These are phyloP conservation scores for Fundulus diaphanus DNA, from an alignment of 2,797 vertebrate species.

Conservation along the genomic window DNA sequence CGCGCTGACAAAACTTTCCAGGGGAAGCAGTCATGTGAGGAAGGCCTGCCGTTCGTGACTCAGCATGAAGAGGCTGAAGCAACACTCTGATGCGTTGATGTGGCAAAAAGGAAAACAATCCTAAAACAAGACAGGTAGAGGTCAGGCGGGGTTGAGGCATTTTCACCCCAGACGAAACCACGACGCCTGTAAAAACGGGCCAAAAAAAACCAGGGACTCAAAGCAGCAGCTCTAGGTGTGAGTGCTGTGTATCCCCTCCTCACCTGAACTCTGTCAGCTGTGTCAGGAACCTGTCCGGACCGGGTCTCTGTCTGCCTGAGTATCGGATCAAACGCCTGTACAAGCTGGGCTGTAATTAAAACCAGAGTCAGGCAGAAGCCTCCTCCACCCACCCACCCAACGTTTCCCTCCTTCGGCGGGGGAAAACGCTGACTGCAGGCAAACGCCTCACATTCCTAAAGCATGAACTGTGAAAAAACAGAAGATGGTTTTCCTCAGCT, in stretches of 20 bases:
- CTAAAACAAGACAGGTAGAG: constrained; percentile 9
- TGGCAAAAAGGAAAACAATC: background rate
- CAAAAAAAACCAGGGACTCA: background rate
- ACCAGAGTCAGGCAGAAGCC: constrained; percentile 54
- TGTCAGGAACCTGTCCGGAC: constrained; percentile 38
- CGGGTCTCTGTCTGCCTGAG: constrained; percentile 20
- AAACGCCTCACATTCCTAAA: constrained; percentile 61
- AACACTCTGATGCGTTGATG: background rate
- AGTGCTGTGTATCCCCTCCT: background rate
- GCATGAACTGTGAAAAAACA: constrained; percentile 43
- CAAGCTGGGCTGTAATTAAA: constrained; percentile 51
- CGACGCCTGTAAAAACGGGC: constrained; percentile 1
- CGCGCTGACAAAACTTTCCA: background rate
- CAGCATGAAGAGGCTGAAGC: background rate
- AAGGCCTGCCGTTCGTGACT: background rate
- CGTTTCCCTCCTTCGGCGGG: constrained; percentile 24
- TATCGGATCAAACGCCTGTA: constrained; percentile 55
- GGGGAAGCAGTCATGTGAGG: background rate
- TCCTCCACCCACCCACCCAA: background rate
- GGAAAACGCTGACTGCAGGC: constrained; percentile 61
- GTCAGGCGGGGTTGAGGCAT: background rate
- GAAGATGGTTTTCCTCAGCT: constrained; percentile 12
- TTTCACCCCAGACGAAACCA: background rate
- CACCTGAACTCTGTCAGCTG: constrained; percentile 28
- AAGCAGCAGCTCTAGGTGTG: constrained; percentile 3